Percentiles rank a stretch among this genome's conserved stretches.
phyloP scores from a whole-genome alignment of 2,113 vertebrate species.

The Cinclus cinclus region DNA sequence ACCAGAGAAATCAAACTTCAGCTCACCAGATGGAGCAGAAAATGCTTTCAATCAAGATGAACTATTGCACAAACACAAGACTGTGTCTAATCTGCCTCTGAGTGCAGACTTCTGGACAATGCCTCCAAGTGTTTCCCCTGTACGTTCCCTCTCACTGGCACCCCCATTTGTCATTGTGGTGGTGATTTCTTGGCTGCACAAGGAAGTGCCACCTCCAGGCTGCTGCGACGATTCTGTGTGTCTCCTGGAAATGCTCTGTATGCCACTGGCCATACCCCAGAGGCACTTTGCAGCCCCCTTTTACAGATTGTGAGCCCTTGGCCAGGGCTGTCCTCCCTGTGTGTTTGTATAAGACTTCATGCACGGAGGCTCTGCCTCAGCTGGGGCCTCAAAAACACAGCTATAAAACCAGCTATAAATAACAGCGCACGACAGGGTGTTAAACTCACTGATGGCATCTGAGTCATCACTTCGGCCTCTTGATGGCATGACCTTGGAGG shows the following conservation, averaged over 20 bases:
- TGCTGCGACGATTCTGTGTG: not conserved
- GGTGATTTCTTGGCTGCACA: not conserved
- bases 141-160: not conserved
- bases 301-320: not conserved
- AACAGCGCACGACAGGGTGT: slow-evolving; percentile 8
- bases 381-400: not conserved
- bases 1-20: not conserved
- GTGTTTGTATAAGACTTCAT: not conserved
- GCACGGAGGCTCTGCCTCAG: not conserved
- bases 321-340: not conserved
- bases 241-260: not conserved
- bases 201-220: not conserved
- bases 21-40: not conserved
- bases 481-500: slow-evolving; percentile 36
- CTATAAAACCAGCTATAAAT: slow-evolving; percentile 46
- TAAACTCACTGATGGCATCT: slow-evolving; percentile 38
- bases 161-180: not conserved
- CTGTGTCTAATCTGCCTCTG: not conserved
- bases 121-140: not conserved
- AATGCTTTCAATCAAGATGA: not conserved
- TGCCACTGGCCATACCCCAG: not conserved
- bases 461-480: slow-evolving; percentile 53
- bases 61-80: not conserved
- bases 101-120: not conserved
- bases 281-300: not conserved